These are phyloP conservation scores for Perca schrenkii DNA, from an alignment of 2,113 vertebrate genomes.

Conservation along the genomic window DNA sequence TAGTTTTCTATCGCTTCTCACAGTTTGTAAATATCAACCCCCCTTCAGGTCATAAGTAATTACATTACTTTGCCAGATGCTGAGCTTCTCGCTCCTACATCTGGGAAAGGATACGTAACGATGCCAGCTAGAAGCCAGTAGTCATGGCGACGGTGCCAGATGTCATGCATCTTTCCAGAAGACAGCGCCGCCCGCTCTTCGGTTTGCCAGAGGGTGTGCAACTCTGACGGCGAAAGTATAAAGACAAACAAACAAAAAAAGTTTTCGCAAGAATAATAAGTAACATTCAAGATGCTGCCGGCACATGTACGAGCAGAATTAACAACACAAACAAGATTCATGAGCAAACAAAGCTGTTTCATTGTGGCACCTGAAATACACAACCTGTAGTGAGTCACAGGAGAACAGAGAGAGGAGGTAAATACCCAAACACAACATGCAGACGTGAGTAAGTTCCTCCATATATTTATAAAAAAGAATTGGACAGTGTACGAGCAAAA, in stretches of 20 bases:
- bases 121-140: slow-evolving; percentile 98
- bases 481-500: neutral
- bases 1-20: slow-evolving; percentile 22
- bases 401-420: neutral
- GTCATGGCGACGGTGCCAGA: slow-evolving; percentile 98
- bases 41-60: slow-evolving; percentile 32
- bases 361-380: neutral
- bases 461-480: neutral
- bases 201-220: slow-evolving; percentile 98
- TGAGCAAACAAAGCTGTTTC: slow-evolving; percentile 4
- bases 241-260: neutral
- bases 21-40: slow-evolving; percentile 40
- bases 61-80: slow-evolving; percentile 34
- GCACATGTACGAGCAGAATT: neutral
- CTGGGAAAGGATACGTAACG: slow-evolving; percentile 93
- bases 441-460: neutral
- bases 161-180: slow-evolving; percentile 96
- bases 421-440: neutral
- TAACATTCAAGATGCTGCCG: slow-evolving; percentile 8
- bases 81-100: slow-evolving; percentile 7
- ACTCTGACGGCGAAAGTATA: slow-evolving; percentile 81
- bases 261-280: slow-evolving; percentile 15
- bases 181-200: slow-evolving; percentile 95
- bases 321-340: slow-evolving; percentile 19
- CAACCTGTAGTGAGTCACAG: neutral